Base-by-base conservation (phyloP, 2,113 vertebrate species). In the Turnix velox region DNA sequence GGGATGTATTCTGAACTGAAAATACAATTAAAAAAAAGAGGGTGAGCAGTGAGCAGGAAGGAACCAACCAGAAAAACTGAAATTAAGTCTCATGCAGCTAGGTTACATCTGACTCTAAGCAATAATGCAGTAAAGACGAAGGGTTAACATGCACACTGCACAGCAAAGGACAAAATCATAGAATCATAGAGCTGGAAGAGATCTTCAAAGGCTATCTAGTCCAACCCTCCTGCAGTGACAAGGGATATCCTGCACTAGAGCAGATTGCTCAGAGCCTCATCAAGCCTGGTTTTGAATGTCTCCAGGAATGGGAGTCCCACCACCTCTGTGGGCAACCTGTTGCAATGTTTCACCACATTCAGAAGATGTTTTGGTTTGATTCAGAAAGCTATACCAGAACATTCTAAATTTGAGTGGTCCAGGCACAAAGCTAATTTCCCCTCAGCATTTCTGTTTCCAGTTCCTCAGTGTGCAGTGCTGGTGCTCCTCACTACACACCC, bases 381-480 rank as follows among this genome's bases (percentile, higher is more conserved):
- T 35, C 61, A 75, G 52, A 57, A 78, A 91, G 48, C 17, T 42
- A 2, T 28, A 46, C 57, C 55, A 78, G 31, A 58, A 27, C 46
- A 66, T 49, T 61, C 25, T 51, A 31, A 6, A 14, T 46, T n/a
- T 9, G 39, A 88, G 30, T 8, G 22, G 30, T 58, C 42, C 48
- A 87, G 28, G 27, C 30, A 61, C 7, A 52, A 27, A 30, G 31
- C 43, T 23, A n/a, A 90, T 20, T 68, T 46, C 48, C 46, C 45
- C 30, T 4, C 45, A 57, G 25, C 57, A 87, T 49, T 30, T 40
- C 39, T 75, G 65, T 33, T 89, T 59, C 43, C 43, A 68, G 14
- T 22, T 74, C 40, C n/a, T n/a, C 46, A 24, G 1, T 1, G 16
- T 5, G 6, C 31, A 18, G 25, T 1, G 2, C 0, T 45, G n/a